These are phyloP conservation scores for Lasioglossum albipes DNA, from an alignment of 1,140 invertebrate genomes.

Conservation along the genomic window DNA sequence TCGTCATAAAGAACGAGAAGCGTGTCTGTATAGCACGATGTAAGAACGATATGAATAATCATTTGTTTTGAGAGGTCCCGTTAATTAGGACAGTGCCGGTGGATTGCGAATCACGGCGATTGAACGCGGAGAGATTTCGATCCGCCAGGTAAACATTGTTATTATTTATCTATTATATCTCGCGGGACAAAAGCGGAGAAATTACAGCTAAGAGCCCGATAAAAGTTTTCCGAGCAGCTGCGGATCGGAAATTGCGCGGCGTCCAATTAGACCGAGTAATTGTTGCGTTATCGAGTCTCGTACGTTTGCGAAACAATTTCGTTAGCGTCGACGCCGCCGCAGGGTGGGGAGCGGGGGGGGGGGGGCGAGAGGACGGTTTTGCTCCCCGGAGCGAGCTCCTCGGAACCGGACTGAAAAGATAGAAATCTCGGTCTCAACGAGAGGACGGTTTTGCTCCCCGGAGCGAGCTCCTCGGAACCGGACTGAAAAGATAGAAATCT, in stretches of 20 bases:
- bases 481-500: constrained; percentile 8
- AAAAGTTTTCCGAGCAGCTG: too few relatives aligned
- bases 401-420: background rate
- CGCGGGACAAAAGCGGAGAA: too few relatives aligned
- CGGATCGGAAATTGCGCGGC: background rate
- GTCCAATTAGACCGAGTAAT: constrained; percentile 1
- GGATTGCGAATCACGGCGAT: too few relatives aligned
- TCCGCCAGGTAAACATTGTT: too few relatives aligned
- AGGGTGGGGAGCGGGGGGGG: background rate
- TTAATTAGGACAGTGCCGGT: too few relatives aligned
- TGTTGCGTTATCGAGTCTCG: constrained; percentile 12
- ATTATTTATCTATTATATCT: too few relatives aligned
- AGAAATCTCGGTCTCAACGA: background rate
- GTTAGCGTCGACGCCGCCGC: background rate
- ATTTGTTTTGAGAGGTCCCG: too few relatives aligned
- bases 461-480: background rate
- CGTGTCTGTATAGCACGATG: too few relatives aligned
- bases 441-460: background rate
- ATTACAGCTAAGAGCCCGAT: too few relatives aligned
- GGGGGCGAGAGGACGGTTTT: background rate
- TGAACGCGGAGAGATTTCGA: too few relatives aligned
- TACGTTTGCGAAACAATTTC: constrained; percentile 8
- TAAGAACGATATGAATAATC: too few relatives aligned
- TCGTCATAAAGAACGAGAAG: too few relatives aligned
- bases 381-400: background rate